These are phyloP conservation scores for Saiga tatarica DNA, from an alignment of 2,113 vertebrate genomes.

Conservation along the genomic window DNA sequence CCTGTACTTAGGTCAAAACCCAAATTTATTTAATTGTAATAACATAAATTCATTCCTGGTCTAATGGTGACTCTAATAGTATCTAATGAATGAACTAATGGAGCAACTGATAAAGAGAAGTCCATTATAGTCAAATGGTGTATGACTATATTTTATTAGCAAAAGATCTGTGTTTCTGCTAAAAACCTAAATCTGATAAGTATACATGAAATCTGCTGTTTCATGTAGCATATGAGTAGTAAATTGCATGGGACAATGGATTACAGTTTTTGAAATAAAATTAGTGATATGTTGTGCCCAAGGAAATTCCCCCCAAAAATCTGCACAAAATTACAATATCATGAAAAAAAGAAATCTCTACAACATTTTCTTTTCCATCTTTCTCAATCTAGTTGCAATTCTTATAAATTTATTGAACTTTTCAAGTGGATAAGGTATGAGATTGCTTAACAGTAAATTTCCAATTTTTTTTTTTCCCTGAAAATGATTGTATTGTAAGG, in stretches of 20 bases:
- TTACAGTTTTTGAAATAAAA: conserved; percentile 30
- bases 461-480: not conserved
- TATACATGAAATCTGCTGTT: not conserved
- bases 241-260: not conserved
- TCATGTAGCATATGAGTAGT: not conserved
- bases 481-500: not conserved
- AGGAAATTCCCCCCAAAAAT: not conserved
- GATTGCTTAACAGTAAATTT: not conserved
- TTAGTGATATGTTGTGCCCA: not conserved
- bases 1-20: conserved; percentile 3
- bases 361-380: not conserved
- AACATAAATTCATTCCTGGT: conserved; percentile 34
- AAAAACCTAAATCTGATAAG: not conserved
- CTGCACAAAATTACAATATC: not conserved
- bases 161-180: not conserved
- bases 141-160: conserved; percentile 4
- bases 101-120: not conserved
- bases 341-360: not conserved
- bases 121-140: not conserved
- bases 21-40: conserved; percentile 8
- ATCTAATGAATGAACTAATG: not conserved
- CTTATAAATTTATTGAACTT: not conserved
- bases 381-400: not conserved
- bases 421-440: not conserved
- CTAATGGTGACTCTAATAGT: not conserved